These are phyloP conservation scores for Ploceus nigricollis DNA, from an alignment of 2,113 vertebrate species.

Conservation along the genomic window DNA sequence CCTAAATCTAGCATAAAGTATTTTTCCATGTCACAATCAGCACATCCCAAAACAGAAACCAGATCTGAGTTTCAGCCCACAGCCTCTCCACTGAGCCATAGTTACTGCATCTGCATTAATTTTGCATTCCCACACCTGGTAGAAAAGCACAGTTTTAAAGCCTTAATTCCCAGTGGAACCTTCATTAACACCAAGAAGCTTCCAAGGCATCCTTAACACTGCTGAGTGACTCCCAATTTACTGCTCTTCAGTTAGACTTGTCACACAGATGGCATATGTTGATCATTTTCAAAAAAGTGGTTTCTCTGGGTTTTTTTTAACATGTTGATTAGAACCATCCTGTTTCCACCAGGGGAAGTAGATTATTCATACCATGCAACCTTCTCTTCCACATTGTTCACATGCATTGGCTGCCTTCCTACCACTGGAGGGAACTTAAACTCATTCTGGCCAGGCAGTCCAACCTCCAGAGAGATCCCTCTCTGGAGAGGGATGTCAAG, in stretches of 20 bases:
- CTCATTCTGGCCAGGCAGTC: background rate
- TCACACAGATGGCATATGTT: background rate
- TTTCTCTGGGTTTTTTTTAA: background rate
- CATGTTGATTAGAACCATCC: background rate
- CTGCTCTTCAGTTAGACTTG: background rate
- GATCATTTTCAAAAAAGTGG: background rate
- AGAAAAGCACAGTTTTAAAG: background rate
- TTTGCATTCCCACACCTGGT: background rate
- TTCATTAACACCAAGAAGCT: background rate
- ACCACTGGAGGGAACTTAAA: background rate
- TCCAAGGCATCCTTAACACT: background rate
- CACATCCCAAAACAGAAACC: background rate
- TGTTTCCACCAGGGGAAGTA: background rate
- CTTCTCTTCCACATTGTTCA: background rate
- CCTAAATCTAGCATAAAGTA: background rate
- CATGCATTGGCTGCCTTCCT: background rate
- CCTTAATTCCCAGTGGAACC: background rate
- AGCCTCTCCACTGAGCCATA: background rate
- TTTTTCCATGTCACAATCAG: background rate
- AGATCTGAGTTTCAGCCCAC: background rate
- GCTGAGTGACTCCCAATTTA: background rate
- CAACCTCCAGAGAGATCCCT: background rate
- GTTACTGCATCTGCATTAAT: background rate
- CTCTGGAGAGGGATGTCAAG: background rate
- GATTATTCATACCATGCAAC: background rate